A percentile compares a stretch with the other conserved stretches of the same genome.
These are phyloP conservation scores for Menidia menidia DNA, from an alignment of 2,797 vertebrate species.

Conservation along the genomic window DNA sequence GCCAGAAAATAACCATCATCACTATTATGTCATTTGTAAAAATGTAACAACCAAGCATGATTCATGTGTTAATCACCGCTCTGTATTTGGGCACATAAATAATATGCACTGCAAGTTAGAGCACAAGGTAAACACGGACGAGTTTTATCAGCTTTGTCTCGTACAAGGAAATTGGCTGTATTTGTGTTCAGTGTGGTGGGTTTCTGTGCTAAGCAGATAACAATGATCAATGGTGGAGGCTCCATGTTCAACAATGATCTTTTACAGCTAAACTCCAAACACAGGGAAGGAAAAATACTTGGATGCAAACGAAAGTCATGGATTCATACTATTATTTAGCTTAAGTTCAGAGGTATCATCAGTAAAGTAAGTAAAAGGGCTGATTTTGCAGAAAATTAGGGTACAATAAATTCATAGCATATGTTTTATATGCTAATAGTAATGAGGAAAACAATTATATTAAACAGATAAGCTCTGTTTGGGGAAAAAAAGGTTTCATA, in stretches of 20 bases:
- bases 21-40: slow-evolving; percentile 7
- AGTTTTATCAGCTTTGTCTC: not conserved
- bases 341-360: not conserved
- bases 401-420: not conserved
- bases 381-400: not conserved
- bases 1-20: not conserved
- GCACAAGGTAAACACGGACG: not conserved
- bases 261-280: not conserved
- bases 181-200: not conserved
- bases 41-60: not conserved
- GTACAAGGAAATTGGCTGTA: not conserved
- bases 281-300: not conserved
- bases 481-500: not conserved
- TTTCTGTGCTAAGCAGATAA: not conserved
- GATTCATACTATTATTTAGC: not conserved
- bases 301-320: not conserved
- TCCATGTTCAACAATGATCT: not conserved
- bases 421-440: not conserved
- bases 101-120: not conserved
- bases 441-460: not conserved
- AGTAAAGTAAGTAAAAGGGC: not conserved
- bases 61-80: slow-evolving; percentile 2
- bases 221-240: too few species aligned
- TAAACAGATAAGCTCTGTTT: too few species aligned
- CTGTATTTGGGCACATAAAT: not conserved